phyloP scores from a whole-genome alignment of 2,797 vertebrate genomes.

The Loriculus beryllinus region DNA sequence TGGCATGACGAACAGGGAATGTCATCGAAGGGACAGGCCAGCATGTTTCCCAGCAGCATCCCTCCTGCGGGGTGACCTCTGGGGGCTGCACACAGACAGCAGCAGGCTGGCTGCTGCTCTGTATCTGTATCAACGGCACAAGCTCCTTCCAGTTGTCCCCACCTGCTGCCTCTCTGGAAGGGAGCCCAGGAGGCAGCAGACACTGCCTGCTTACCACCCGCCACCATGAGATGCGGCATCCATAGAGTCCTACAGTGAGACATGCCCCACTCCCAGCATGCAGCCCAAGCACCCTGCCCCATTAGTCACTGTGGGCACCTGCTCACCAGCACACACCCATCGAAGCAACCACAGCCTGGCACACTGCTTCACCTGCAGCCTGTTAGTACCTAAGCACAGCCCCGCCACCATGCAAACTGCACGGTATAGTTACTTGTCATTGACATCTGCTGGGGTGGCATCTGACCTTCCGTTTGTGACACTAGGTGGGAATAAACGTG shows the following conservation, averaged over 20 bases:
- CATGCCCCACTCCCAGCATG: conserved; percentile 65
- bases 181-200: not conserved
- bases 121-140: not conserved
- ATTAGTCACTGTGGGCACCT: conserved; percentile 21
- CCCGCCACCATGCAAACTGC: conserved; percentile 86
- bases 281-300: not conserved
- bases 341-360: not conserved
- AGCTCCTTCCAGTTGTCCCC: not conserved
- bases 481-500: conserved; percentile 81
- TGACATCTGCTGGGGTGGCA: conserved; percentile 83
- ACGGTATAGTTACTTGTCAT: conserved; percentile 90
- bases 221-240: not conserved
- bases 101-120: not conserved
- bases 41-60: not conserved
- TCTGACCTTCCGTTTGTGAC: conserved; percentile 83
- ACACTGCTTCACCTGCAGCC: not conserved
- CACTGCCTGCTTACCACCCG: accelerated
- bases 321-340: not conserved
- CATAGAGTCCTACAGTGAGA: not conserved
- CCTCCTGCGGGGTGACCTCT: accelerated
- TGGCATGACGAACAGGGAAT: not conserved
- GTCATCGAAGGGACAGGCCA: accelerated
- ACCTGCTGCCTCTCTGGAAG: accelerated
- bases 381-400: conserved; percentile 76
- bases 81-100: not conserved